Evolutionary conservation across 1,140 invertebrate genomes (phyloP).

Genomic region (Hypothenemus hampei): DNA sequence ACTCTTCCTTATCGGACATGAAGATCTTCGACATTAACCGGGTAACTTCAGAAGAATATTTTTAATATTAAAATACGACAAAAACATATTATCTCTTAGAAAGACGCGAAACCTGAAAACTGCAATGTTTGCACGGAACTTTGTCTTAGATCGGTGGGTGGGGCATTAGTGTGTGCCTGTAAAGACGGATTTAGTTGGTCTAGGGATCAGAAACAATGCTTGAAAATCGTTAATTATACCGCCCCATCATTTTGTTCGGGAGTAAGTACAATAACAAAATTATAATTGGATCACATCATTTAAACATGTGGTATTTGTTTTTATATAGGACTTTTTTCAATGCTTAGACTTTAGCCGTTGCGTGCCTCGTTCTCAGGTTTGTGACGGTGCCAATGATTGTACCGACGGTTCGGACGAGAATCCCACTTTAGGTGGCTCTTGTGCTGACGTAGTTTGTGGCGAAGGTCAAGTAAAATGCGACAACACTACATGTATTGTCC

Average conservation of each 20-base stretch:
- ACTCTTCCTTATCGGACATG: slow-evolving; percentile 59
- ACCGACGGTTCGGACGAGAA: slow-evolving; percentile 78
- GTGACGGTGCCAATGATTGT: slow-evolving; percentile 81
- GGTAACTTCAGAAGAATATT: slow-evolving; percentile 33
- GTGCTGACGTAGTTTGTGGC: slow-evolving; percentile 32
- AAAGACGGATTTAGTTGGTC: slow-evolving; percentile 47
- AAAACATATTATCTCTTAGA: slow-evolving; percentile 32
- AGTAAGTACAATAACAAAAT: neutral
- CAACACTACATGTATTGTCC: slow-evolving; percentile 54
- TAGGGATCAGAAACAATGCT: slow-evolving; percentile 34
- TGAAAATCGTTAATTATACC: slow-evolving; percentile 27
- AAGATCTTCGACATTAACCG: slow-evolving; percentile 53
- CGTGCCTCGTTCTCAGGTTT: slow-evolving; percentile 54
- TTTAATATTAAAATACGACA: slow-evolving; percentile 13
- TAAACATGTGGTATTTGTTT: neutral
- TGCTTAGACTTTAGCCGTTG: slow-evolving; percentile 46
- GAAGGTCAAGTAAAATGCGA: slow-evolving; percentile 49
- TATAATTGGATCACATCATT: too few species aligned
- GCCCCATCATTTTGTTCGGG: slow-evolving; percentile 22
- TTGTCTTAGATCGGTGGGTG: slow-evolving; percentile 51
- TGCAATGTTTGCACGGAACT: slow-evolving; percentile 49
- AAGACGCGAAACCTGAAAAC: slow-evolving; percentile 2
- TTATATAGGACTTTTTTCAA: slow-evolving; percentile 44
- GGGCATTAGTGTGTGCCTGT: slow-evolving; percentile 52
- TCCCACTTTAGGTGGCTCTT: slow-evolving; percentile 51